phyloP scores from a whole-genome alignment of 2,797 vertebrate genomes.

The Caiman crocodilus region DNA sequence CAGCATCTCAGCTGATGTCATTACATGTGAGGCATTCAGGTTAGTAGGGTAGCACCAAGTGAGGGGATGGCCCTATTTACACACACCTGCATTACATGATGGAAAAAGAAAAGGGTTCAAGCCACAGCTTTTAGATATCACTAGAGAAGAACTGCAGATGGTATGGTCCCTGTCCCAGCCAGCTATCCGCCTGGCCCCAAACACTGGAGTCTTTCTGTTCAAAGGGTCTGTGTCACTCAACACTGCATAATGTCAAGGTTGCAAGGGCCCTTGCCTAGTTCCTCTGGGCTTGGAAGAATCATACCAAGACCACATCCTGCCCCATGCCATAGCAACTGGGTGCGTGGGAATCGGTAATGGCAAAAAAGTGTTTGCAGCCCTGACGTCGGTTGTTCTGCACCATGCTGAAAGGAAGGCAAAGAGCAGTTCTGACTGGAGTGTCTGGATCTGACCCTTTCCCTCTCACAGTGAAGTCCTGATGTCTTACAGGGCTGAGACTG shows the following conservation, averaged over 20 bases:
- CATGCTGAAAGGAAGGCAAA: background rate
- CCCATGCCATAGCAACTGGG: background rate
- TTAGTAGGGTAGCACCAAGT: background rate
- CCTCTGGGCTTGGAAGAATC: background rate
- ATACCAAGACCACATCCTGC: background rate
- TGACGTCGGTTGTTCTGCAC: background rate
- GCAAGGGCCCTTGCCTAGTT: background rate
- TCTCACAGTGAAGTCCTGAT: background rate
- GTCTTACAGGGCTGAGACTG: background rate
- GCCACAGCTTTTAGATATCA: background rate
- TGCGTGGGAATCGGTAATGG: background rate
- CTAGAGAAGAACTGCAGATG: background rate
- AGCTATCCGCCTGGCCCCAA: background rate
- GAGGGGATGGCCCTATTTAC: background rate
- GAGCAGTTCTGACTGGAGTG: background rate
- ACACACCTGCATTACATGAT: background rate
- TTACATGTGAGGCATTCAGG: background rate
- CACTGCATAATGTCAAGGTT: background rate
- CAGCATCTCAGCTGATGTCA: background rate
- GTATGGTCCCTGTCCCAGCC: background rate
- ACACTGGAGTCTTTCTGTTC: background rate
- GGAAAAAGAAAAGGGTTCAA: background rate
- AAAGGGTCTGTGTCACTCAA: background rate
- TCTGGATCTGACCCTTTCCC: background rate
- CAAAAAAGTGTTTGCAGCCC: background rate